Evolutionary conservation across 1,140 invertebrate species (phyloP), one percentile per base, ranked within the genome.

Genomic region (Sminthurinus signatus): DNA sequence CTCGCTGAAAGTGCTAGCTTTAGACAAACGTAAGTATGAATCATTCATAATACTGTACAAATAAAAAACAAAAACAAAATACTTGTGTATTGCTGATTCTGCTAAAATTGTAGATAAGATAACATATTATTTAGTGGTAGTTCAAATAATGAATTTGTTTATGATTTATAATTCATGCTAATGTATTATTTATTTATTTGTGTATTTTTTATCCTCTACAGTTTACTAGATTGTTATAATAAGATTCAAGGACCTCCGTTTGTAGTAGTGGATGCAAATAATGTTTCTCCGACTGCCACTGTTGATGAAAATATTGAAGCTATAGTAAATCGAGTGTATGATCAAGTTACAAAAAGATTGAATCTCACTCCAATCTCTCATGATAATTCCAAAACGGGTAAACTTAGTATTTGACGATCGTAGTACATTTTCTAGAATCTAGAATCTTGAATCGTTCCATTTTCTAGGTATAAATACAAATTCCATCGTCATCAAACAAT

Each of bases 241-340:
- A 42, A 55, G 39, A 67, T 72, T 32, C 39, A 31, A 25, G 70
- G 67, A 17, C 57, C 60, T 12, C 27, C 54, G 1, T 43, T 69
- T 4, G 2, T 60, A 25, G 29, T 64, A 50, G 28, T 72, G 48
- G 43, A 59, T 58, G 70, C 65, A 1, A 52, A 69, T 19, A 19
- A 56, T 39, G 36, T 28, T 19, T 52, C 50, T 10, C 8, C 10
- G 14, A 21, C n/a, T 2, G 4, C 29, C 25, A 42, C 36, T n/a
- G 36, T 56, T 8, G 54, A 56, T 52, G 67, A 69, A 56, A 68
- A 72, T n/a, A 69, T 72, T 54, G 59, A 67, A 52, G 28, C 66
- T 12, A 55, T 71, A 0, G 58, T 56, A 15, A 29, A 25, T 10
- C 68, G 67, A 23, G 57, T 60, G 2, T 58, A 31, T 32, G 29